Percentiles rank a stretch among this genome's conserved stretches.
Conservation (phyloP, 1,140 invertebrate species). For the Euura lappo region DNA sequence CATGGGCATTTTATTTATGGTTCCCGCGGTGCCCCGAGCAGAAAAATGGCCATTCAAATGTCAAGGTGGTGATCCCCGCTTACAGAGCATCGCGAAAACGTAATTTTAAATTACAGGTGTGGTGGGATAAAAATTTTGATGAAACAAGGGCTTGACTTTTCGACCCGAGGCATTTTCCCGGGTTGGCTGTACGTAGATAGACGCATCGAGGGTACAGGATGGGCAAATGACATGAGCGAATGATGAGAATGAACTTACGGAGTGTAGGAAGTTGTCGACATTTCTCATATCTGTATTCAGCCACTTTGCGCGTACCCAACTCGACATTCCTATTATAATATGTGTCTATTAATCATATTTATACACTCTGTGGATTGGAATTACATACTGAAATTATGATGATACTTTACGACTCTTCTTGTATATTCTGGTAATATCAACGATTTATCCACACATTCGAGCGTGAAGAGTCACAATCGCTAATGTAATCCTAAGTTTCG, state of each 20-base stretch:
- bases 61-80: background rate
- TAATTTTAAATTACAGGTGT: slow-evolving; percentile 5
- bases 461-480: background rate
- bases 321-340: background rate
- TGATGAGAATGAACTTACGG: background rate
- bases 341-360: background rate
- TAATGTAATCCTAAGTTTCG: background rate
- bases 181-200: background rate
- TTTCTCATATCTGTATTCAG: background rate
- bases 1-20: background rate
- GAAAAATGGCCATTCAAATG: background rate
- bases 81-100: slow-evolving; percentile 3
- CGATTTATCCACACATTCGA: no score
- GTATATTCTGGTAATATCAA: no score
- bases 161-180: background rate
- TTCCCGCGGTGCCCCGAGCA: background rate
- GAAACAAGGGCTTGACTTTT: slow-evolving; percentile 1
- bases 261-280: slow-evolving; percentile 6
- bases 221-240: background rate
- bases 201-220: background rate
- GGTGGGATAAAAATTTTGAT: background rate
- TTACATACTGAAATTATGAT: background rate
- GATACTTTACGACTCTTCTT: background rate
- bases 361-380: no score
- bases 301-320: no score